phyloP scores from a whole-genome alignment of 2,888 invertebrate genomes.

The Agrochola lota region DNA sequence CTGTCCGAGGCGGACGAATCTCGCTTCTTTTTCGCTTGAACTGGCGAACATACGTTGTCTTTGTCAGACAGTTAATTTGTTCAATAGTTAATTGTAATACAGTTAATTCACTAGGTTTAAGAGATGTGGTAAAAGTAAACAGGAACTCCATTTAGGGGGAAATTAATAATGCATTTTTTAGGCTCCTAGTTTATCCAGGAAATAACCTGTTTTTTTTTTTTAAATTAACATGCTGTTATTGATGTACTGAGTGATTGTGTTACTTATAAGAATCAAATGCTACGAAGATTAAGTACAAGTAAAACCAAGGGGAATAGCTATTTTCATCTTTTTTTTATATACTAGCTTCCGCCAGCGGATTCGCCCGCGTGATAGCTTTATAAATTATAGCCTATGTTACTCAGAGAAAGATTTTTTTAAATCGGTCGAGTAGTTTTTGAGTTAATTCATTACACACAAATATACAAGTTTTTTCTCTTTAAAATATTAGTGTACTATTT shows the following conservation, averaged over 20 bases:
- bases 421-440: no score
- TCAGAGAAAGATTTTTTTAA: no score
- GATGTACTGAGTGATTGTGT: no score
- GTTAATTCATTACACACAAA: no score
- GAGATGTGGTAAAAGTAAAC: neutral
- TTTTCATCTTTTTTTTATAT: neutral
- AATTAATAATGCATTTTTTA: no score
- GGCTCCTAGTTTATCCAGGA: neutral
- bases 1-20: conserved; percentile 71
- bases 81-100: neutral
- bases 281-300: neutral
- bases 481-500: neutral
- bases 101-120: neutral
- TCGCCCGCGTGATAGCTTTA: no score
- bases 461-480: no score
- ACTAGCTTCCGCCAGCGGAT: no score
- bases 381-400: no score
- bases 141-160: no score
- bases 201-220: neutral
- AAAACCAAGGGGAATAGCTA: neutral
- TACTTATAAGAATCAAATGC: neutral
- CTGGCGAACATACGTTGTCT: neutral
- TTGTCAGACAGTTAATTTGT: conserved; percentile 1
- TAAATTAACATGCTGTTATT: no score
- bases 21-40: conserved; percentile 79